Evolutionary conservation across 2,797 vertebrate genomes (phyloP).

Genomic region (Parambassis ranga): DNA sequence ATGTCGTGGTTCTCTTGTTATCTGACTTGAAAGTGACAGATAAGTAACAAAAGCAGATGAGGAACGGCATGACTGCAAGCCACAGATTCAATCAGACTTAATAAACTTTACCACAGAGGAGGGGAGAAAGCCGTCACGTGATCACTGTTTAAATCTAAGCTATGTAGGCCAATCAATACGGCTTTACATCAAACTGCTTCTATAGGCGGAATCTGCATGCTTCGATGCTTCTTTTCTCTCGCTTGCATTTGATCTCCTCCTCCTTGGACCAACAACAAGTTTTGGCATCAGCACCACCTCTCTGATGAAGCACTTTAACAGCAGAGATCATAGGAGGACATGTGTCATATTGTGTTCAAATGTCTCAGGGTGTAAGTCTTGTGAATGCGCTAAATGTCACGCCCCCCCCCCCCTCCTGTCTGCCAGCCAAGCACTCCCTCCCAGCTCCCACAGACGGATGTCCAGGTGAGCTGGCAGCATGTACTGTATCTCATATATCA

Average conservation of each 20-base stretch:
- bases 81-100: conserved; percentile 44
- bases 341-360: not conserved
- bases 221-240: not conserved
- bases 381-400: too few relatives aligned
- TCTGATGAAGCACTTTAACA: conserved; percentile 8
- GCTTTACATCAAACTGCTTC: conserved; percentile 60
- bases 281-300: not conserved
- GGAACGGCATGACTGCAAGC: conserved; percentile 18
- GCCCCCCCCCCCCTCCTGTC: not conserved
- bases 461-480: conserved; percentile 55
- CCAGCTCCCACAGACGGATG: conserved; percentile 62
- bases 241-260: not conserved
- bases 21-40: conserved; percentile 18
- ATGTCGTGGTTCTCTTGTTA: conserved; percentile 23
- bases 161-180: conserved; percentile 71
- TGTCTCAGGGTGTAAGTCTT: not conserved
- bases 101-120: conserved; percentile 13
- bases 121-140: not conserved
- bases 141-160: conserved; percentile 50
- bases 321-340: not conserved
- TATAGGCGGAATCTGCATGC: not conserved
- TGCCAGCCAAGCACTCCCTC: conserved; percentile 47
- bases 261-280: not conserved
- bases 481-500: conserved; percentile 54
- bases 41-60: conserved; percentile 20